Evolutionary conservation across 2,113 vertebrate species (phyloP).

Genomic region (Myotis davidii): DNA sequence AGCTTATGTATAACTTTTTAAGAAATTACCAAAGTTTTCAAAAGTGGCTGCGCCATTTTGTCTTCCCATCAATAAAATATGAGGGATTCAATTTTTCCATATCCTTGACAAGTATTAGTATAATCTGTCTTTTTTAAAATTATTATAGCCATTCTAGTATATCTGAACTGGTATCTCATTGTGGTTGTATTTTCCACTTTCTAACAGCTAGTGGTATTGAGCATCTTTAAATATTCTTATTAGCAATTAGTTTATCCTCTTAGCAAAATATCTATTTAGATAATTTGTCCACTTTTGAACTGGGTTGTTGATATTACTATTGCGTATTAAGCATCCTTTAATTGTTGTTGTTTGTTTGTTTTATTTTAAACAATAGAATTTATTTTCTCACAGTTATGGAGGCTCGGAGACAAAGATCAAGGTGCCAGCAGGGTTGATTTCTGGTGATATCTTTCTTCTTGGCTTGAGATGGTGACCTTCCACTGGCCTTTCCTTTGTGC

Average conservation of each 20-base stretch:
- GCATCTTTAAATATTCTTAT: background rate
- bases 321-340: background rate
- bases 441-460: background rate
- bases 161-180: background rate
- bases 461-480: background rate
- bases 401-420: background rate
- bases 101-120: background rate
- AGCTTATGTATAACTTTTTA: background rate
- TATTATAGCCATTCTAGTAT: background rate
- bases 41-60: background rate
- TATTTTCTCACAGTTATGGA: background rate
- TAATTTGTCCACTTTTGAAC: background rate
- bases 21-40: background rate
- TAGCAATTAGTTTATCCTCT: background rate
- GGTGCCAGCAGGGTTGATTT: background rate
- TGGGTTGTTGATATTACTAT: background rate
- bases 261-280: slow-evolving; percentile 17
- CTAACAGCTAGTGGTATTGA: background rate
- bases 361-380: background rate
- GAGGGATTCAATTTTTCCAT: background rate
- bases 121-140: background rate
- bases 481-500: background rate
- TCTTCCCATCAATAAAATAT: background rate
- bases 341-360: background rate
- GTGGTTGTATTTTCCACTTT: background rate